Conservation (phyloP, 1,140 invertebrate species). For the Drosophila yakuba region DNA sequence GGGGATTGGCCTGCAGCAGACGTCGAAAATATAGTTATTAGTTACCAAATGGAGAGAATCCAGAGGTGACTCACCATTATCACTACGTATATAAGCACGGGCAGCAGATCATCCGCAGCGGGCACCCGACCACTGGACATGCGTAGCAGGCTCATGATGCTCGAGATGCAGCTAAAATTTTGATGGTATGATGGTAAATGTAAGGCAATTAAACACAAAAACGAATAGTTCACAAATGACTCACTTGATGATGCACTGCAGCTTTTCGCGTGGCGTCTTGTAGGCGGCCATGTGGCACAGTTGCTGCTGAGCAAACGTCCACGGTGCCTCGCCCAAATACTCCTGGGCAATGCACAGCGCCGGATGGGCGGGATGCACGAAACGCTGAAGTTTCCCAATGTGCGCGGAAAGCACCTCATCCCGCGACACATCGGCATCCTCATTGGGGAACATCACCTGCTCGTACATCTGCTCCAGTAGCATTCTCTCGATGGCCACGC, state of each 20-base stretch:
- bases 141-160: constrained; percentile 96
- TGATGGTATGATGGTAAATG: too few species aligned
- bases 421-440: constrained; percentile 96
- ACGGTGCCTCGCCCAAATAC: constrained; percentile 96
- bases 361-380: constrained; percentile 93
- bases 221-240: constrained; percentile 1
- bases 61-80: constrained; percentile 90
- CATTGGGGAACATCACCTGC: constrained; percentile 98
- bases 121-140: constrained; percentile 93
- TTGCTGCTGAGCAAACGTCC: constrained; percentile 98
- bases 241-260: constrained; percentile 88
- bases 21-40: background rate
- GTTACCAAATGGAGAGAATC: background rate
- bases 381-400: constrained; percentile 92
- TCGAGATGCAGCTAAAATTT: constrained; percentile 92
- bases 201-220: background rate
- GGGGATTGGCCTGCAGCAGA: constrained; percentile 93
- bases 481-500: constrained; percentile 91
- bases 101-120: constrained; percentile 98
- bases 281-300: constrained; percentile 96
- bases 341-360: constrained; percentile 92
- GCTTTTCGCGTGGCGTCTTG: constrained; percentile 97
- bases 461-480: constrained; percentile 96
- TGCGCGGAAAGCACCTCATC: constrained; percentile 96
- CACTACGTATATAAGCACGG: constrained; percentile 98